phyloP scores from a whole-genome alignment of 1,140 invertebrate genomes.

The Philotrypesis tridentata region DNA sequence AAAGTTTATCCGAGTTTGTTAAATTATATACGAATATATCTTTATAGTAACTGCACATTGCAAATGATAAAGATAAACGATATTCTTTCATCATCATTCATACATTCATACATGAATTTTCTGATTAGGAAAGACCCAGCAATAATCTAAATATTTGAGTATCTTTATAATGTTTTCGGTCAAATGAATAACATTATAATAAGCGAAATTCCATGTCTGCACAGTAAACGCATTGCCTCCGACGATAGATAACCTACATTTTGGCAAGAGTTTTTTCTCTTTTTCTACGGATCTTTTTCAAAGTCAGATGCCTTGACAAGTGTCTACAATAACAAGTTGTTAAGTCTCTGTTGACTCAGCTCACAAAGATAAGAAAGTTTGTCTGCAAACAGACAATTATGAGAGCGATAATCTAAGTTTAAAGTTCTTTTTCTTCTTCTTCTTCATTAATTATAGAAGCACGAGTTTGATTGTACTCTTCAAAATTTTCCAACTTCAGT shows the following conservation, averaged over 20 bases:
- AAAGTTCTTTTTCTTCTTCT: constrained; percentile 15
- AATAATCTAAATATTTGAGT: background rate
- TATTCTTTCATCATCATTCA: too few relatives aligned
- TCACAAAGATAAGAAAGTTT: constrained; percentile 41
- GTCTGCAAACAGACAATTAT: constrained; percentile 46
- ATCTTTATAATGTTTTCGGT: background rate
- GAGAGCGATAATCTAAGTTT: constrained; percentile 36
- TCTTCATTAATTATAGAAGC: constrained; percentile 23
- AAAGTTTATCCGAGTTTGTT: too few relatives aligned
- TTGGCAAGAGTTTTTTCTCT: background rate
- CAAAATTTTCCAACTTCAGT: constrained; percentile 6
- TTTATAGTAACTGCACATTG: too few relatives aligned
- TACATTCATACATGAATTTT: too few relatives aligned
- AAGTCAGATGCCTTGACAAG: constrained; percentile 2
- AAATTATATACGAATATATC: too few relatives aligned
- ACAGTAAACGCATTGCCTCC: constrained; percentile 16
- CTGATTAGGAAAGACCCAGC: background rate
- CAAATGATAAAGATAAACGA: too few relatives aligned
- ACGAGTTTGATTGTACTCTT: background rate
- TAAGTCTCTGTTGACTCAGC: constrained; percentile 39
- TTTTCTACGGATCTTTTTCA: background rate
- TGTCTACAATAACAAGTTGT: background rate
- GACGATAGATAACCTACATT: constrained; percentile 38
- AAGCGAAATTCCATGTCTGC: background rate
- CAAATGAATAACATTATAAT: too few relatives aligned